phyloP scores from a whole-genome alignment of 2,888 invertebrate genomes.

The Latrodectus elegans region DNA sequence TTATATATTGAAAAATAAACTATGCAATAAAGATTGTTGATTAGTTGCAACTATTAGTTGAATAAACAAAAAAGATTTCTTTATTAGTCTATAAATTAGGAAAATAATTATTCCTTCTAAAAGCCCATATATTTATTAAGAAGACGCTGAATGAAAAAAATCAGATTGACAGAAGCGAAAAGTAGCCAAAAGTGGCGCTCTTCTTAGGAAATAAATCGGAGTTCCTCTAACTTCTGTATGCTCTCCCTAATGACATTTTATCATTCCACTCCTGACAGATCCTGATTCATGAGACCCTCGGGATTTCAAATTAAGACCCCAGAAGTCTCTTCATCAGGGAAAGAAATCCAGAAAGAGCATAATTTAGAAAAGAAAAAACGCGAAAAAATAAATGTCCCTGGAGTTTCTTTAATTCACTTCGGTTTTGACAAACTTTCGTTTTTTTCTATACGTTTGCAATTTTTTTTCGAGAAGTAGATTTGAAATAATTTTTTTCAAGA shows the following conservation, averaged over 20 bases:
- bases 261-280: constrained; percentile 43
- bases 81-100: no score
- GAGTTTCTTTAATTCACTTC: constrained; percentile 14
- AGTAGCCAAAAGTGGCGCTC: constrained; percentile 17
- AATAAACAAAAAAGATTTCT: no score
- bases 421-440: constrained; percentile 5
- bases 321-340: constrained; percentile 11
- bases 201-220: not conserved
- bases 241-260: constrained; percentile 57
- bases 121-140: no score
- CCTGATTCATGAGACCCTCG: constrained; percentile 60
- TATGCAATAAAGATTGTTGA: no score
- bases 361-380: not conserved
- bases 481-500: no score
- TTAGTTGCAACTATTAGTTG: no score
- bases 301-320: constrained; percentile 57
- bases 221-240: constrained; percentile 26
- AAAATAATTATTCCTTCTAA: no score
- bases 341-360: not conserved
- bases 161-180: not conserved
- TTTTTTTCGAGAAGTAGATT: no score
- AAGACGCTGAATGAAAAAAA: no score
- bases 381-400: not conserved
- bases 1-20: no score
- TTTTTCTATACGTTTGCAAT: not conserved